Evolutionary conservation across 2,797 vertebrate species (phyloP), one percentile per base, ranked within the genome.

Genomic region (Hirundo rustica): DNA sequence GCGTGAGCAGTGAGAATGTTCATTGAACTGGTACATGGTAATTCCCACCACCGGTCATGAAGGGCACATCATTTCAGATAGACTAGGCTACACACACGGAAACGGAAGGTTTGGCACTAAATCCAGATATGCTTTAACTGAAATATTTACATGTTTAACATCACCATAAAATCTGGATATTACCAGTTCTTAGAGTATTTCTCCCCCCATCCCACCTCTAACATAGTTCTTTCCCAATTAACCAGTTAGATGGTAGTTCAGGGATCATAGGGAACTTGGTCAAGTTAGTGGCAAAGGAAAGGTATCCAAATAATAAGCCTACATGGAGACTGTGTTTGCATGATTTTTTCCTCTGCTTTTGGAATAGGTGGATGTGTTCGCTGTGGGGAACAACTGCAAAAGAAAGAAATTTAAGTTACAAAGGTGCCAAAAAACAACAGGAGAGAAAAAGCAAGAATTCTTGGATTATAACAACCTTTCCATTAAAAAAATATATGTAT

Each of bases 381-480:
- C 47, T 22, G 16, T 60, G 34, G 29, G 22, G 34, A 95, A 50
- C 34, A 86, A 83, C 68, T 27, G 36, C 45, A 68, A 22, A 80
- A 22, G 61, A 51, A 86, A 88, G 44, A 95, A 78, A 1, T 2
- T 32, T 70, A 80, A 66, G 27, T 40, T 38, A 38, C 30, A 73
- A 72, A 20, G 38, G 23, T 81, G 68, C 54, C 76, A 89, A 79
- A 91, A 94, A 77, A 65, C 27, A 83, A 78, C 13, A 64, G 20
- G 47, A 80, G 84, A 93, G 76, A 50, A 40, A 86, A 90, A 88
- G 42, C 42, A 73, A 95, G n/a, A 53, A 76, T 76, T 83, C 58
- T 68, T 88, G 44, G 36, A 89, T 75, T 78, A 70, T 66, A 86
- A 50, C 7, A 80, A 48, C 2, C 2, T 55, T 87, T 92, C 34